Evolutionary conservation across 2,797 vertebrate genomes (phyloP).

Genomic region (Thunnus albacares): DNA sequence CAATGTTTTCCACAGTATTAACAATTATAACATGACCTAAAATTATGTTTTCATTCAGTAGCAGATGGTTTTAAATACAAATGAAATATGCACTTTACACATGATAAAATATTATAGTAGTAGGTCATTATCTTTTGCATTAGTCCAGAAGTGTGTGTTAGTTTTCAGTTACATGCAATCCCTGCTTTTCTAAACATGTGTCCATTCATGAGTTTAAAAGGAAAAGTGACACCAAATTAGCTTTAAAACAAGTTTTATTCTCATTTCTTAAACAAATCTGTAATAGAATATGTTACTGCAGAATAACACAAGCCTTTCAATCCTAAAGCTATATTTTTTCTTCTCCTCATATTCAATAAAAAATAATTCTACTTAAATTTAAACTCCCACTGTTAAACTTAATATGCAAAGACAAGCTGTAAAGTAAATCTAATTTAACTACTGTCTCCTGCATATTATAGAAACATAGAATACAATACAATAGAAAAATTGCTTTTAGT

Average conservation of each 20-base stretch:
- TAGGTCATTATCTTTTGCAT: not conserved
- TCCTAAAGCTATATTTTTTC: not conserved
- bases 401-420: constrained; percentile 8
- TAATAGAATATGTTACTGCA: constrained; percentile 3
- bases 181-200: not conserved
- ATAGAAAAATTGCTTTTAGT: not conserved
- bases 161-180: not conserved
- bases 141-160: not conserved
- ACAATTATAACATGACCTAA: not conserved
- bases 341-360: not conserved
- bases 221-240: constrained; percentile 31
- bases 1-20: constrained; percentile 4
- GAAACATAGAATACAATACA: not conserved
- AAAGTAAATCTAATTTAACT: not conserved
- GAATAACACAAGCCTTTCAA: not conserved
- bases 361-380: not conserved
- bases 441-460: not conserved
- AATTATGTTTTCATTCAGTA: not conserved
- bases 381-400: not conserved
- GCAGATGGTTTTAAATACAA: not conserved
- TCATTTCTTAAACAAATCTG: not conserved
- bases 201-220: constrained; percentile 19
- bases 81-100: not conserved
- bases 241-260: constrained; percentile 41
- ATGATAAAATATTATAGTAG: not conserved